These are phyloP conservation scores for Malurus cyaneus DNA, from an alignment of 2,113 vertebrate genomes.

Conservation along the genomic window DNA sequence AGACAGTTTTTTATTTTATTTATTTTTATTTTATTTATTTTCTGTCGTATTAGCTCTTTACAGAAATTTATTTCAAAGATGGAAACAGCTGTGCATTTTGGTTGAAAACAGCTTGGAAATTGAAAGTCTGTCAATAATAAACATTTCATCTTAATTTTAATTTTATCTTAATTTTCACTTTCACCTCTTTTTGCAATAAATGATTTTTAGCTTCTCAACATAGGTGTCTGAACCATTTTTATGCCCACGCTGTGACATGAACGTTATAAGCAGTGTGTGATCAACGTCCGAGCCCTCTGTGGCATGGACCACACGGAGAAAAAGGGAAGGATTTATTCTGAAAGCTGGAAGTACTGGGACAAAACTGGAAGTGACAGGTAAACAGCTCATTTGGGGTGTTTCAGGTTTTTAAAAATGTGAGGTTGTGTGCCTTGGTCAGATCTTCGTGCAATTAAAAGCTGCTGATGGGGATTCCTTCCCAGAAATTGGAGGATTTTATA, in stretches of 20 bases:
- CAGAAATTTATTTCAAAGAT: background rate
- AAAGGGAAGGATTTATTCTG: constrained; percentile 89
- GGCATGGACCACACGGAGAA: constrained; percentile 96
- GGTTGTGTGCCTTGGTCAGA: background rate
- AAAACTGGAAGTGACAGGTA: constrained; percentile 90
- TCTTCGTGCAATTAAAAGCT: background rate
- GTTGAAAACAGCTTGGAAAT: background rate
- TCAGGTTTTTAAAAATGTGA: background rate
- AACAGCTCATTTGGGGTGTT: background rate
- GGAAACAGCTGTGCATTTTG: fast-evolving
- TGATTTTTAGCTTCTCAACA: background rate
- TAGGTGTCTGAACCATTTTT: background rate
- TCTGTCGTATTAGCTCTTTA: background rate
- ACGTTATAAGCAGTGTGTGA: constrained; percentile 95
- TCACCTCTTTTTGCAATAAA: background rate
- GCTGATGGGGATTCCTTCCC: background rate
- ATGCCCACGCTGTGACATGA: constrained; percentile 89
- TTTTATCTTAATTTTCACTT: background rate
- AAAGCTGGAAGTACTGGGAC: constrained; percentile 92
- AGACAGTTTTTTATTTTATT: too few relatives aligned
- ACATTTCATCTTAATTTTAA: background rate
- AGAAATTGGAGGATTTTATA: background rate
- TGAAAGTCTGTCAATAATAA: background rate
- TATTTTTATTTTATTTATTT: background rate
- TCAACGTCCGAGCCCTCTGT: constrained; percentile 96